These are phyloP conservation scores for Aricia artaxerxes DNA, from an alignment of 2,888 invertebrate genomes.

Conservation along the genomic window DNA sequence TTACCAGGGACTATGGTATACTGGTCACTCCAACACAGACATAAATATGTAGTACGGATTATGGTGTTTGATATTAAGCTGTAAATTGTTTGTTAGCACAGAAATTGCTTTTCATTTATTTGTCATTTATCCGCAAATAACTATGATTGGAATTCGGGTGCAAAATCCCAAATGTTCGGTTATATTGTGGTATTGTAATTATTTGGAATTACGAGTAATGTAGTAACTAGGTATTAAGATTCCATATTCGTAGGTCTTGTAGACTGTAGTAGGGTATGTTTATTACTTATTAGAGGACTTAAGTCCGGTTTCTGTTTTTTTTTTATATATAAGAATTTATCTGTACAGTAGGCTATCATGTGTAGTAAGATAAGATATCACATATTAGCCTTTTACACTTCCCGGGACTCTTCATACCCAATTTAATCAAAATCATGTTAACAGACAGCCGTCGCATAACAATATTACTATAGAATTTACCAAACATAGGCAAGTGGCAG, in stretches of 20 bases:
- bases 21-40: not conserved
- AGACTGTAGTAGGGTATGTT: no score
- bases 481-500: not conserved
- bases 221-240: not conserved
- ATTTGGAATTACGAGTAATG: not conserved
- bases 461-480: not conserved
- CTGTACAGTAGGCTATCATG: no score
- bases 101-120: slow-evolving; percentile 23
- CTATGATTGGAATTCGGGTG: not conserved
- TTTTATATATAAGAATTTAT: not conserved
- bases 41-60: slow-evolving; percentile 7
- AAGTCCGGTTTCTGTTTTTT: no score
- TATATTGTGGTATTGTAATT: not conserved
- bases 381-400: no score
- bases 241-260: no score
- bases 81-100: slow-evolving; percentile 25
- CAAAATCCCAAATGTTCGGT: not conserved
- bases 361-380: no score
- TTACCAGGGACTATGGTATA: not conserved
- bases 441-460: not conserved
- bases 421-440: no score
- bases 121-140: slow-evolving; percentile 27
- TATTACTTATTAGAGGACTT: no score
- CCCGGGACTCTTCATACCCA: no score
- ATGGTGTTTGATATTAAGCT: slow-evolving; percentile 7